These are phyloP conservation scores for Philopedon plagiatum DNA, from an alignment of 2,888 invertebrate genomes.

Conservation along the genomic window DNA sequence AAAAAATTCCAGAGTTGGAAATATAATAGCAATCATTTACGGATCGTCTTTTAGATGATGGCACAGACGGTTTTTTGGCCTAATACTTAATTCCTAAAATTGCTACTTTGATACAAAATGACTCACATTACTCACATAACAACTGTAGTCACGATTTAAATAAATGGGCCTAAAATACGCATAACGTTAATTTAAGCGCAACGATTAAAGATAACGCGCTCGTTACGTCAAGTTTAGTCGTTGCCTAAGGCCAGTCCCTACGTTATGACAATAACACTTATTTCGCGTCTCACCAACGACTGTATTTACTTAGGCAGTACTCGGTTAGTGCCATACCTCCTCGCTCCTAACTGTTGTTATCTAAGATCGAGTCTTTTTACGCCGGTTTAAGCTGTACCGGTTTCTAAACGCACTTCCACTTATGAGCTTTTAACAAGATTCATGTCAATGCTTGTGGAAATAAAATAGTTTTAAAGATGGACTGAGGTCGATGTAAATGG, in stretches of 20 bases:
- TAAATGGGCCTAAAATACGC: not conserved
- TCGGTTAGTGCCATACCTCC: conserved; percentile 49
- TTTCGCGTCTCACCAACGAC: conserved; percentile 59
- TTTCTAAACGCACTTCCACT: conserved; percentile 46
- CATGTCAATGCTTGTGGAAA: conserved; percentile 44
- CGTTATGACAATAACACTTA: conserved; percentile 59
- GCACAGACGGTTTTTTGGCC: too few relatives aligned
- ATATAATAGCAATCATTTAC: too few relatives aligned
- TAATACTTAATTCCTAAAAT: too few relatives aligned
- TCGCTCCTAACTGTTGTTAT: conserved; percentile 46
- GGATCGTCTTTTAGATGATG: too few relatives aligned
- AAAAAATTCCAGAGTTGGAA: too few relatives aligned
- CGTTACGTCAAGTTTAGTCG: conserved; percentile 38
- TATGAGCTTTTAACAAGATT: conserved; percentile 45
- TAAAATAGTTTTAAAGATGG: conserved; percentile 35
- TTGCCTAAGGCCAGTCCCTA: conserved; percentile 51
- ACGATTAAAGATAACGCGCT: conserved; percentile 28
- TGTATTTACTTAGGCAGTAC: conserved; percentile 59
- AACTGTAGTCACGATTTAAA: too few relatives aligned
- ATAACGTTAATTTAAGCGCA: not conserved
- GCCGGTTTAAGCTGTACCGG: conserved; percentile 41
- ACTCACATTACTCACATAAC: too few relatives aligned
- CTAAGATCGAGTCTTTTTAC: conserved; percentile 47
- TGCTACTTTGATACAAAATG: too few relatives aligned
- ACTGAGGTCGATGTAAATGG: conserved; percentile 24